Base-by-base conservation (phyloP, 92 coral and sea anemone species). In the Parazoanthus darwini region DNA sequence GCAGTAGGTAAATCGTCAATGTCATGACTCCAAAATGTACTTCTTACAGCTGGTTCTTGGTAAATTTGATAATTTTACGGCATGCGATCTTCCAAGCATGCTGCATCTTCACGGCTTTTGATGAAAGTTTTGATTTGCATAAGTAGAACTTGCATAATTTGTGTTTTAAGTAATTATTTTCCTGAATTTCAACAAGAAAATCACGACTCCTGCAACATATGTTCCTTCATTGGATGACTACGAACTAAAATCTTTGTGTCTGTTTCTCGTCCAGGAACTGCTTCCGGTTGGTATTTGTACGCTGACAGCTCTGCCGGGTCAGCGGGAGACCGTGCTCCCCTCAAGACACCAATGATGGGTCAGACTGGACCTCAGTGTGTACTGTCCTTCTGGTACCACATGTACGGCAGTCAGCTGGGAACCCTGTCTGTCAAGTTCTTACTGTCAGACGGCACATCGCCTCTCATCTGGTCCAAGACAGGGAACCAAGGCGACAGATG, bases 351-450 rank as follows among this genome's bases (percentile, higher is more conserved):
- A 10, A 86, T 88, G 86, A 95, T 97, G 43, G 96, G 98, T 43
- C 94, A 92, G 75, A 92, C 99, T 36, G 99, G 99, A 0, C 99
- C 99, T 14, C 91, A 93, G 33, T 96, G 99, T 68, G 86, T 89
- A 25, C 82, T 96, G 8, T 93, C 95, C 18, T 96, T 96, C 97
- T 96, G 99, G 99, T 96, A 96, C 82, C 98, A 96, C 91, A 96
- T 96, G 99, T 86, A 79, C 37, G 99, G 99, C 7, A 25, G 33
- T 13, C 22, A 74, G 26, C 94, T 94, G 10, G 99, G 99, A 13
- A 93, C 96, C 3, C 91, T 96, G 38, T 96, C 99, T 33, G 95
- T 97, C 16, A 92, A 95, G 82, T 82, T 88, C 15, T 48, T 89
- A 66, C 91, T 94, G 86, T 33, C 88, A 18, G 98, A 95, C 77